Conservation (phyloP, 2,113 vertebrate species). For the Otocyon megalotis region DNA sequence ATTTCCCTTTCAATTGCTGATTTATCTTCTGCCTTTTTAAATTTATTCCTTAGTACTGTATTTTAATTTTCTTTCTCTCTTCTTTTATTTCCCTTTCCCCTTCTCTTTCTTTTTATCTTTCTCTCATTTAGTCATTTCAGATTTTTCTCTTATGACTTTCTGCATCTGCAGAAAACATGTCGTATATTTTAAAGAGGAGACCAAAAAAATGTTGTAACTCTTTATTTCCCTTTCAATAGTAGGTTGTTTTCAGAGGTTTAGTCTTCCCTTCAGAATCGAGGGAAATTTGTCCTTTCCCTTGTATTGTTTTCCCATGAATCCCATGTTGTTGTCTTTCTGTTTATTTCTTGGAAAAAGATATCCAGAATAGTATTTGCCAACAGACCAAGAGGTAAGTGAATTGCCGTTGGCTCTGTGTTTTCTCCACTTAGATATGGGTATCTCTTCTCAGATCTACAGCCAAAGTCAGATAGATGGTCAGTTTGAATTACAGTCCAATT, state of each 20-base stretch:
- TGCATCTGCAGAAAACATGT: neutral
- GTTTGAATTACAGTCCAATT: neutral
- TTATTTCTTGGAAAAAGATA: neutral
- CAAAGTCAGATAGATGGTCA: neutral
- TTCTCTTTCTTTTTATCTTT: neutral
- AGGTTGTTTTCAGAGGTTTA: constrained; percentile 5
- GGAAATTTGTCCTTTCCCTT: neutral
- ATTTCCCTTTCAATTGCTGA: neutral
- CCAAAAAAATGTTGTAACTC: neutral
- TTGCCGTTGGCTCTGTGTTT: neutral
- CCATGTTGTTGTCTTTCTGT: neutral
- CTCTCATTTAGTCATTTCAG: neutral
- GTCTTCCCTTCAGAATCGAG: neutral
- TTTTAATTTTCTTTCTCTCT: neutral
- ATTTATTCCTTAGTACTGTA: neutral
- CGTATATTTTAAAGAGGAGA: constrained; percentile 13
- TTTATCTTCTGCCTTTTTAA: neutral
- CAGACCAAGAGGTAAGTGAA: neutral
- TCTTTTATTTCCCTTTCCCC: neutral
- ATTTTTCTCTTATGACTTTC: neutral
- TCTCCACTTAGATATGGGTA: neutral
- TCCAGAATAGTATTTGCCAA: neutral
- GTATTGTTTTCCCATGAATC: neutral
- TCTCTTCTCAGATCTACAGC: neutral
- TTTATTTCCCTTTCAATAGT: neutral